Evolutionary conservation across 2,797 vertebrate species (phyloP).

Genomic region (Silurus lanzhouensis): DNA sequence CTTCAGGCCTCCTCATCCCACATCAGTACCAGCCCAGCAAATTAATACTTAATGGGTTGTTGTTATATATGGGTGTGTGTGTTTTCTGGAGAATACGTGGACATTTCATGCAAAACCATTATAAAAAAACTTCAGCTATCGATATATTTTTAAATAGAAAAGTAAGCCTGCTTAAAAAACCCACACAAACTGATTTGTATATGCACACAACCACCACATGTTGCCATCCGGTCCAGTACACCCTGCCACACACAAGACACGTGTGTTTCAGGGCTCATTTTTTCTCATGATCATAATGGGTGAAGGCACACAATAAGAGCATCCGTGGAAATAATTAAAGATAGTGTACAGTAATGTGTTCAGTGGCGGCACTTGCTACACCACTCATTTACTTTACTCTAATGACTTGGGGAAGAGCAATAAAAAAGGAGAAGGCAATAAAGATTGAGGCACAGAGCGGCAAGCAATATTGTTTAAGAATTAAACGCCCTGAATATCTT

Average conservation of each 20-base stretch:
- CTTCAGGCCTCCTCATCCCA: no score
- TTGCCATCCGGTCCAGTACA: neutral
- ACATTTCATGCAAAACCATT: no score
- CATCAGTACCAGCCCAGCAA: no score
- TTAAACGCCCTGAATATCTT: constrained; percentile 75
- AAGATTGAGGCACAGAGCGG: constrained; percentile 61
- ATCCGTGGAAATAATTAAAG: constrained; percentile 73
- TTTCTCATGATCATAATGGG: constrained; percentile 69
- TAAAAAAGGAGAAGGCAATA: constrained; percentile 63
- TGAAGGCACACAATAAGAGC: constrained; percentile 68
- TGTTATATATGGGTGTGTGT: no score
- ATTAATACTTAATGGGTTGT: no score
- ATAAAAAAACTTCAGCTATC: neutral
- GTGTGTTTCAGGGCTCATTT: constrained; percentile 55
- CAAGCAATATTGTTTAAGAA: constrained; percentile 72
- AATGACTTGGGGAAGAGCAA: constrained; percentile 65
- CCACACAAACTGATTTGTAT: neutral
- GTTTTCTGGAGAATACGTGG: no score
- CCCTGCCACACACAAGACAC: neutral
- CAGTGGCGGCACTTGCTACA: constrained; percentile 63
- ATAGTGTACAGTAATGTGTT: constrained; percentile 62
- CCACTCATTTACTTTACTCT: constrained; percentile 68
- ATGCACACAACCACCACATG: neutral
- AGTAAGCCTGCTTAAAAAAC: neutral
- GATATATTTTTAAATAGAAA: neutral